Evolutionary conservation across 1,140 invertebrate genomes (phyloP).

Genomic region (Drosophila ficusphila): DNA sequence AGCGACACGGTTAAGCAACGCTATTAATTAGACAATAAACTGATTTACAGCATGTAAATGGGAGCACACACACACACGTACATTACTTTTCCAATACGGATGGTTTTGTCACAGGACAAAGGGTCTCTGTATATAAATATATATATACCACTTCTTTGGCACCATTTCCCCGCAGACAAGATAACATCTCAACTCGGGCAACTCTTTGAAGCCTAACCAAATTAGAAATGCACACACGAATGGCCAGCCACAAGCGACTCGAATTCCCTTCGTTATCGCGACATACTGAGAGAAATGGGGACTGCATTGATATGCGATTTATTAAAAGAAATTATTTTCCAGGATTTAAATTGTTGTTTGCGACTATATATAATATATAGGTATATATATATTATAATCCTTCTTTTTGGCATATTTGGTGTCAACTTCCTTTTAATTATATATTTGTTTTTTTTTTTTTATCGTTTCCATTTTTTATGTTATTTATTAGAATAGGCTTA

Average conservation of each 20-base stretch:
- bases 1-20: conserved; percentile 5
- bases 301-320: no score
- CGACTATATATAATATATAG: not conserved
- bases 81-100: not conserved
- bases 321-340: no score
- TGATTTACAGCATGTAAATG: conserved; percentile 57
- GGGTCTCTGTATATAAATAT: not conserved
- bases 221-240: conserved; percentile 55
- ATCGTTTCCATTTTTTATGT: not conserved
- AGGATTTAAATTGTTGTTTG: no score
- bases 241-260: conserved; percentile 20
- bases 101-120: not conserved
- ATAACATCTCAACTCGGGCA: conserved; percentile 2
- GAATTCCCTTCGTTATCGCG: not conserved
- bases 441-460: not conserved
- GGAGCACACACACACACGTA: not conserved
- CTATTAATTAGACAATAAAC: conserved; percentile 72
- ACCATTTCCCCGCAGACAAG: not conserved
- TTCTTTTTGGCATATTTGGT: not conserved
- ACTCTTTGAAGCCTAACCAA: conserved; percentile 52
- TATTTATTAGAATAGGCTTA: no score
- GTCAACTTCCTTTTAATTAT: no score
- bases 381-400: not conserved
- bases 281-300: not conserved
- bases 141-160: not conserved